A percentile compares a stretch with the other conserved stretches of the same genome.
Conservation (phyloP, 2,113 vertebrate genomes). For the Elaphurus davidianus region DNA sequence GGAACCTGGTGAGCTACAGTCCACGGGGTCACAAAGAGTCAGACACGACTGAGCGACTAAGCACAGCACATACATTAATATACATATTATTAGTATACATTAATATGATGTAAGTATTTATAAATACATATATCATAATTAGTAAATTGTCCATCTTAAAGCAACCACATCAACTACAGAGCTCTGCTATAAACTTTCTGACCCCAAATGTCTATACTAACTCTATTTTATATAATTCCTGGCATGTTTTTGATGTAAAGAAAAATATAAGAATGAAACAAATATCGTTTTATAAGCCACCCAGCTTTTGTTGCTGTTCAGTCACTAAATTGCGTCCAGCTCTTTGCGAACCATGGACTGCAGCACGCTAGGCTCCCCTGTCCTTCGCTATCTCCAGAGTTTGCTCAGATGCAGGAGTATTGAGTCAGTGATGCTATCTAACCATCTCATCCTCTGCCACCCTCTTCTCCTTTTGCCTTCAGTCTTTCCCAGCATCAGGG, state of each 20-base stretch:
- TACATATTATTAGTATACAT: neutral
- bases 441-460: neutral
- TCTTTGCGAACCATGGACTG: neutral
- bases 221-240: neutral
- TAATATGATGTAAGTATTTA: neutral
- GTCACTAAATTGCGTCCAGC: neutral
- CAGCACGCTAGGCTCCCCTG: neutral
- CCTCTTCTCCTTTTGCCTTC: neutral
- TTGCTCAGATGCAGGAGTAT: neutral
- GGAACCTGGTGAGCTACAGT: accelerated
- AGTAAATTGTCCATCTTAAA: neutral
- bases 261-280: neutral
- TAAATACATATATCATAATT: neutral
- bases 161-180: neutral
- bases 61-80: neutral
- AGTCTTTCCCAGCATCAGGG: neutral
- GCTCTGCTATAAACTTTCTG: neutral
- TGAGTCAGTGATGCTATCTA: neutral
- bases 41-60: neutral
- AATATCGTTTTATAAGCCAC: neutral
- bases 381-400: neutral
- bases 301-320: neutral
- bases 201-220: neutral
- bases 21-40: neutral
- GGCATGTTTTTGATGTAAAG: neutral